Evolutionary conservation across 2,888 invertebrate species (phyloP).

Genomic region (Agonopterix subpropinquella): DNA sequence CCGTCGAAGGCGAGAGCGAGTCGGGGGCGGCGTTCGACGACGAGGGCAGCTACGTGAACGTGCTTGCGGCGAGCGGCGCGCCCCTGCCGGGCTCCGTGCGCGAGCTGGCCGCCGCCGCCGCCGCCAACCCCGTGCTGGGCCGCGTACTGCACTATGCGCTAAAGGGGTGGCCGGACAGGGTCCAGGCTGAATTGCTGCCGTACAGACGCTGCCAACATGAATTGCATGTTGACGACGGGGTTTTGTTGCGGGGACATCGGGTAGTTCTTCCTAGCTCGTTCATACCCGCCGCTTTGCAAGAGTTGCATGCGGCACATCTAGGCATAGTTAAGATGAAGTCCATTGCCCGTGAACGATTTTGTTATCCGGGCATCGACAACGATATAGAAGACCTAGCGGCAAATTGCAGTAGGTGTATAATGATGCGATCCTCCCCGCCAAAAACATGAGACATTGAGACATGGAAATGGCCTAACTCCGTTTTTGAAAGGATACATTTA

Average conservation of each 20-base stretch:
- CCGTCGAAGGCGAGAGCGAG: background rate
- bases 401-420: background rate
- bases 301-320: conserved; percentile 8
- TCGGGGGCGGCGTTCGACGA: background rate
- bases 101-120: background rate
- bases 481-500: too few relatives aligned
- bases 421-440: background rate
- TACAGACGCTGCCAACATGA: background rate
- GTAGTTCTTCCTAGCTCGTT: background rate
- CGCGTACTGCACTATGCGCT: background rate
- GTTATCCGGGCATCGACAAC: conserved; percentile 3
- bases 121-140: background rate
- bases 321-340: conserved; percentile 4
- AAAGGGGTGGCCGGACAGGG: background rate
- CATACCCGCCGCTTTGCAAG: background rate
- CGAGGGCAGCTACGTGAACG: conserved; percentile 1
- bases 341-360: conserved; percentile 2
- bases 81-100: background rate
- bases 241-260: conserved; percentile 3
- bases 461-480: too few relatives aligned
- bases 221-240: conserved; percentile 3
- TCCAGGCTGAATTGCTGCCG: background rate
- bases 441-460: too few relatives aligned
- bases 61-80: background rate
- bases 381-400: conserved; percentile 1